Evolutionary conservation across 2,888 invertebrate genomes (phyloP).

Genomic region (Drosophila parthenogenetica): DNA sequence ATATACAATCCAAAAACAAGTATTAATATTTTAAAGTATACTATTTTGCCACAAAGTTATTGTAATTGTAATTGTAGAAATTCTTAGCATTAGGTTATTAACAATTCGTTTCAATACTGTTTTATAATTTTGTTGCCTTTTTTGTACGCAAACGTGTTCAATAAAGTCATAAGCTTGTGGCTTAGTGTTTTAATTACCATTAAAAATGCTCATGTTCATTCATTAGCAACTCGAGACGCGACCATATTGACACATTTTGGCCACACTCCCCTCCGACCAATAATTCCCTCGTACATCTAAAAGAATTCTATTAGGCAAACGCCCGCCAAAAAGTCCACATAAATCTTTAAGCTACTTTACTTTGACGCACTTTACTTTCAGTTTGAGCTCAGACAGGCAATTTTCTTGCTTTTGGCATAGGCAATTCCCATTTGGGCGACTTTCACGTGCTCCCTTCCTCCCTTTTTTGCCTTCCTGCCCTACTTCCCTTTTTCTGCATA

Average conservation of each 20-base stretch:
- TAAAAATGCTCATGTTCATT: constrained; percentile 4
- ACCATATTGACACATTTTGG: constrained; percentile 59
- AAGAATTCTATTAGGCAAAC: constrained; percentile 66
- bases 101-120: not conserved
- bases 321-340: constrained; percentile 56
- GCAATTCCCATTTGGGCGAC: constrained; percentile 77
- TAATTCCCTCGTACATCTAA: not conserved
- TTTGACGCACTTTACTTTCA: constrained; percentile 54
- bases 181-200: constrained; percentile 12
- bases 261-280: not conserved
- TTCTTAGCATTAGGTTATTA: no score
- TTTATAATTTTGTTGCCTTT: not conserved
- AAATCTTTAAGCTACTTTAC: constrained; percentile 79
- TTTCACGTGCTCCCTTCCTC: constrained; percentile 11
- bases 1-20: no score
- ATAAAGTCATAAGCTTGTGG: not conserved
- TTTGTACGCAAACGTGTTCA: not conserved
- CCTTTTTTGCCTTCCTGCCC: not conserved
- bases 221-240: constrained; percentile 26
- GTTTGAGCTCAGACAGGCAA: constrained; percentile 24
- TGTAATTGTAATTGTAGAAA: no score
- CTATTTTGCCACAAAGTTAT: no score
- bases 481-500: constrained; percentile 68
- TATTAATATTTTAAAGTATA: no score
- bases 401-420: not conserved